Percentiles rank a stretch among this genome's conserved stretches.
These are phyloP conservation scores for Sitta europaea DNA, from an alignment of 2,113 vertebrate species.

Conservation along the genomic window DNA sequence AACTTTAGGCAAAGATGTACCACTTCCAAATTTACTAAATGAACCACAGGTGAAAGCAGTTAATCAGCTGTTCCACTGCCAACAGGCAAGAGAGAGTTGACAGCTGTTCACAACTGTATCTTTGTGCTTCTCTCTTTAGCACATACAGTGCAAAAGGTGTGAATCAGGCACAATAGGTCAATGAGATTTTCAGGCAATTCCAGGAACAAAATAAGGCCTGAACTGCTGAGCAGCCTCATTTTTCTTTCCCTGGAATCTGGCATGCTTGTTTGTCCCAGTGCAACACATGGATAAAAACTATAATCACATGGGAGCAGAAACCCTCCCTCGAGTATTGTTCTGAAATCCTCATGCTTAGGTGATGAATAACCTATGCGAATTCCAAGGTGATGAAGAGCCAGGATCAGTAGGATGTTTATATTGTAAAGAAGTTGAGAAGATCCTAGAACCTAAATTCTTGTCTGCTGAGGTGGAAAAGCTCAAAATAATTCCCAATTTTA, in stretches of 20 bases:
- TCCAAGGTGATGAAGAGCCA: not conserved
- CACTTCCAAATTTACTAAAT: not conserved
- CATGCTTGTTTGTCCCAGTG: not conserved
- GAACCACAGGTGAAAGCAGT: not conserved
- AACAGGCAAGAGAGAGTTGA: not conserved
- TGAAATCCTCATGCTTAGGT: not conserved
- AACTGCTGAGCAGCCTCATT: not conserved
- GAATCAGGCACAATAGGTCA: not conserved
- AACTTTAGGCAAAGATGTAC: not conserved
- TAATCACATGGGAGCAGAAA: not conserved
- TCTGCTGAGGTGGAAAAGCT: not conserved
- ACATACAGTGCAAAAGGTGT: not conserved
- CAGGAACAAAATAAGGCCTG: accelerated
- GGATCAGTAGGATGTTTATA: not conserved
- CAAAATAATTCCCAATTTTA: not conserved
- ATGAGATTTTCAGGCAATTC: not conserved
- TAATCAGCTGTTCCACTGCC: not conserved
- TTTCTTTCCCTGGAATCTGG: not conserved
- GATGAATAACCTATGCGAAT: not conserved
- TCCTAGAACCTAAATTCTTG: not conserved
- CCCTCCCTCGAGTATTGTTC: not conserved
- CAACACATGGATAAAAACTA: not conserved
- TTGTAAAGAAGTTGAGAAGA: not conserved
- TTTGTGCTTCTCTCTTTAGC: not conserved
- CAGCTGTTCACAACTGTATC: not conserved